phyloP scores from a whole-genome alignment of 1,140 invertebrate genomes.

The Ylistrum balloti region DNA sequence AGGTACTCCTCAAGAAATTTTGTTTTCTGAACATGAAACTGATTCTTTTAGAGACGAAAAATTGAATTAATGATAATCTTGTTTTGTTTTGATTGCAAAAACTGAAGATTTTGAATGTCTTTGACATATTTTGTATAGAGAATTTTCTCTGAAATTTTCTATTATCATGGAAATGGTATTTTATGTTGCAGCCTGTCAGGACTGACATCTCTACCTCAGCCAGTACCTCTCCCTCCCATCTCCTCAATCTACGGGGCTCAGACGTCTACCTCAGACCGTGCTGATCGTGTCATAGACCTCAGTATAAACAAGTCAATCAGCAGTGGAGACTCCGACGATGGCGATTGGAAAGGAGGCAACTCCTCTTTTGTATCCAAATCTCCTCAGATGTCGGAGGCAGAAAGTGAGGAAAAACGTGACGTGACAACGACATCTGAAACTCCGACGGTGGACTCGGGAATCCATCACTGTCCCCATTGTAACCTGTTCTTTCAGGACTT shows the following conservation, averaged over 20 bases:
- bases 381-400: constrained; percentile 69
- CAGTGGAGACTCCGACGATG: constrained; percentile 69
- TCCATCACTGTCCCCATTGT: constrained; percentile 79
- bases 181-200: constrained; percentile 50
- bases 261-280: not conserved
- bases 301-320: constrained; percentile 75
- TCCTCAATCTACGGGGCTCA: constrained; percentile 57
- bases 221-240: constrained; percentile 54
- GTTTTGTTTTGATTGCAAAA: no score
- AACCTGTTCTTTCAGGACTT: constrained; percentile 80
- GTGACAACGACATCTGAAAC: constrained; percentile 76
- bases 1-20: no score
- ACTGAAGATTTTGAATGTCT: no score
- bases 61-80: no score
- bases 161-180: not conserved
- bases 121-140: no score
- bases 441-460: constrained; percentile 74
- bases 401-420: constrained; percentile 74
- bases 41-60: no score
- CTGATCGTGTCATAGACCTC: constrained; percentile 77
- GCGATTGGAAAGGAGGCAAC: constrained; percentile 67
- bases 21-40: no score
- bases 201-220: constrained; percentile 61
- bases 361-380: constrained; percentile 52
- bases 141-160: not conserved